Percentiles rank a stretch among this genome's conserved stretches.
These are phyloP conservation scores for Parambassis ranga DNA, from an alignment of 2,797 vertebrate species.

Conservation along the genomic window DNA sequence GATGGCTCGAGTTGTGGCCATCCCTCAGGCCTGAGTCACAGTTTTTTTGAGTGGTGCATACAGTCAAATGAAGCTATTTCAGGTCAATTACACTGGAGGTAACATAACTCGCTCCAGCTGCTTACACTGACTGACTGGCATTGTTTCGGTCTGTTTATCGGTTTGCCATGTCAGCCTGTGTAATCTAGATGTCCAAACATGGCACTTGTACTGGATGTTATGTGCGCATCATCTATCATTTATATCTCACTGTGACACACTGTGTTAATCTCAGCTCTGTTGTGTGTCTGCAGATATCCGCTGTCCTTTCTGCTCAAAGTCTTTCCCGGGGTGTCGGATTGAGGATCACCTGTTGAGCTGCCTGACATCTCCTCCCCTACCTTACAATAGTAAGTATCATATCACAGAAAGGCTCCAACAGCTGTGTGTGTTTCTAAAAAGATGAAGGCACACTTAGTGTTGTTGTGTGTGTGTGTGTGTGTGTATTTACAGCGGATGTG, in stretches of 20 bases:
- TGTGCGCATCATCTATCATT: constrained; percentile 29
- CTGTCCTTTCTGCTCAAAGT: constrained; percentile 84
- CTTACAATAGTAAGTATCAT: constrained; percentile 80
- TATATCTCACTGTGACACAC: not conserved
- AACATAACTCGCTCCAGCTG: not conserved
- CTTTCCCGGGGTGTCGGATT: constrained; percentile 80
- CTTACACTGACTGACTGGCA: not conserved
- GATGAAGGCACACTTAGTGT: too few species aligned
- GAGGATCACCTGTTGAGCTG: constrained; percentile 85
- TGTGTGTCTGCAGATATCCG: constrained; percentile 73
- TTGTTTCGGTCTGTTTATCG: constrained; percentile 1
- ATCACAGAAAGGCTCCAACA: not conserved
- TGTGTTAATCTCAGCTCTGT: constrained; percentile 30
- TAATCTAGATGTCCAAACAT: constrained; percentile 22
- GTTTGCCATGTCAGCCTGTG: not conserved
- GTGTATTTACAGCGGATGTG: constrained; percentile 74
- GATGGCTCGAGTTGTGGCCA: not conserved
- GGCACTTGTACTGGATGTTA: not conserved
- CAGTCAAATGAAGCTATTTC: constrained; percentile 16
- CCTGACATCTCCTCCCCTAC: constrained; percentile 81
- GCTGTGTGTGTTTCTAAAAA: not conserved
- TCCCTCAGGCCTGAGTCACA: not conserved
- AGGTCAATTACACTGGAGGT: not conserved
- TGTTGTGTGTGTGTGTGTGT: too few species aligned
- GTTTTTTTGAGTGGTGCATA: not conserved